These are phyloP conservation scores for Luscinia luscinia DNA, from an alignment of 2,797 vertebrate species.

Conservation along the genomic window DNA sequence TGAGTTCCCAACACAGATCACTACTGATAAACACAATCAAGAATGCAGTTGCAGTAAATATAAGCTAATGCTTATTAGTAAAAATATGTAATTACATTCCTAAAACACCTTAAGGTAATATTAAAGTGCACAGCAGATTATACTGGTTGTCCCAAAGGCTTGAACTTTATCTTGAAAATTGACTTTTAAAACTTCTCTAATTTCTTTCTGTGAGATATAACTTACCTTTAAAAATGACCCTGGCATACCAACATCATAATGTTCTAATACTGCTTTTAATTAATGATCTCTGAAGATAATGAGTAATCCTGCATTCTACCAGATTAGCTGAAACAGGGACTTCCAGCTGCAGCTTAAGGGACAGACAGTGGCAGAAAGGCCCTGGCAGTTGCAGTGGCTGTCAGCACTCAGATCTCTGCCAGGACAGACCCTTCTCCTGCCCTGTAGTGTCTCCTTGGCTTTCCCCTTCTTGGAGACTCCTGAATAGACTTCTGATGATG, in stretches of 20 bases:
- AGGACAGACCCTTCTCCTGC: not conserved
- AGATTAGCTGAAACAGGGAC: not conserved
- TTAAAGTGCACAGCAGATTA: not conserved
- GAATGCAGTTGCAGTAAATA: not conserved
- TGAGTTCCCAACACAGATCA: not conserved
- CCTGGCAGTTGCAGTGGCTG: not conserved
- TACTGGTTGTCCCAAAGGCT: not conserved
- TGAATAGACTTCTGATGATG: not conserved
- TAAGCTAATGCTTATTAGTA: not conserved
- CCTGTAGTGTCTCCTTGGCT: not conserved
- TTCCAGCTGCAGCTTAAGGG: not conserved
- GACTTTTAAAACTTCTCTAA: not conserved
- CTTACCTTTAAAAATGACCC: not conserved
- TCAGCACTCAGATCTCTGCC: not conserved
- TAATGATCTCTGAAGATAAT: conserved; percentile 15
- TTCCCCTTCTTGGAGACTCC: not conserved
- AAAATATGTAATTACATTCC: not conserved
- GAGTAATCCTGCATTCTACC: not conserved
- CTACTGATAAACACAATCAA: not conserved
- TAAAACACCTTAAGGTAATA: not conserved
- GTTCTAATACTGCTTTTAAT: conserved; percentile 5
- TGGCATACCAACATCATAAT: not conserved
- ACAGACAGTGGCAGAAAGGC: not conserved
- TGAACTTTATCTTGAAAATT: not conserved
- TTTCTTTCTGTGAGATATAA: not conserved